These are phyloP conservation scores for Elaphurus davidianus DNA, from an alignment of 2,113 vertebrate genomes.

Conservation along the genomic window DNA sequence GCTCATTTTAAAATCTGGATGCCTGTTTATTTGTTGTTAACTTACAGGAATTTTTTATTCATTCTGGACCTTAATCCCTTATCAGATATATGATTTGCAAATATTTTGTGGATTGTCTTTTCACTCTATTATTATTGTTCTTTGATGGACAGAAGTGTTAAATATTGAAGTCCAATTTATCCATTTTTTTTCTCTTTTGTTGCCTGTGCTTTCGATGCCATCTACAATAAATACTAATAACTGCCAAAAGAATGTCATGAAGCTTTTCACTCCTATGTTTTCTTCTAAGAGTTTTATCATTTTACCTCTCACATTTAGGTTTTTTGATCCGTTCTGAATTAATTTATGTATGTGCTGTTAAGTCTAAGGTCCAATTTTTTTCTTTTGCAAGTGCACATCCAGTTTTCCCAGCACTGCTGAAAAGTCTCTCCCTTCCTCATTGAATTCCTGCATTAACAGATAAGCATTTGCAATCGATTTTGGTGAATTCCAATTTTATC, in stretches of 20 bases:
- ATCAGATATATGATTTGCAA: neutral
- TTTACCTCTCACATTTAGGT: neutral
- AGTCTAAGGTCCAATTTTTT: neutral
- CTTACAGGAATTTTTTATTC: neutral
- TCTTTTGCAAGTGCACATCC: neutral
- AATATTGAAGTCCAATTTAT: neutral
- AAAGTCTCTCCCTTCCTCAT: neutral
- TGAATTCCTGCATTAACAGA: neutral
- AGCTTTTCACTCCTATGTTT: neutral
- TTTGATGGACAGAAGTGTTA: neutral
- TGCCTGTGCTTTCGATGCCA: neutral
- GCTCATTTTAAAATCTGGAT: neutral
- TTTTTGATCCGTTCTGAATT: neutral
- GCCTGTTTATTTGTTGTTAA: neutral
- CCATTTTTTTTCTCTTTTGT: neutral
- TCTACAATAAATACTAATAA: neutral
- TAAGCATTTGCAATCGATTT: neutral
- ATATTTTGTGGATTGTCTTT: neutral
- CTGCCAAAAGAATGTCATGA: neutral
- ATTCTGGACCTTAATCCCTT: neutral
- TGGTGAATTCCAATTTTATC: neutral
- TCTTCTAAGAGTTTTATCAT: neutral
- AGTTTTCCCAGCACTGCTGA: neutral
- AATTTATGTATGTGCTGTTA: neutral
- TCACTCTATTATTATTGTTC: neutral